Conservation (phyloP, 2,888 invertebrate genomes). For the Pollenia amentaria region DNA sequence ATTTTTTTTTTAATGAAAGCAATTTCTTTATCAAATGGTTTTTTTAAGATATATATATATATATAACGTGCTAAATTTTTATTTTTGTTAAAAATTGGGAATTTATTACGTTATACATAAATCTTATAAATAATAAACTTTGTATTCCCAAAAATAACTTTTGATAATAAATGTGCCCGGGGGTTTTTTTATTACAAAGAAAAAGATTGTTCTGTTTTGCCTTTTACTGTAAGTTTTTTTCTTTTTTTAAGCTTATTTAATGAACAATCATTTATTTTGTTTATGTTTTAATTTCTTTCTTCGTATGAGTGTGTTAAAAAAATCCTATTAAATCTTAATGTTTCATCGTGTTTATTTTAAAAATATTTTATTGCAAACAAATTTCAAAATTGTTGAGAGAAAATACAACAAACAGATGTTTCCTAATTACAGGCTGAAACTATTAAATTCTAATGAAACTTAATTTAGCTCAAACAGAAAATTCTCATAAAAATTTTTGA, state of each 20-base stretch:
- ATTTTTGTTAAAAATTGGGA: too few relatives aligned
- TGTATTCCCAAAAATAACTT: too few relatives aligned
- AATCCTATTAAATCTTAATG: background rate
- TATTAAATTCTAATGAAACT: too few relatives aligned
- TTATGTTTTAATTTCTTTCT: conserved; percentile 5
- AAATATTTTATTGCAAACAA: conserved; percentile 16
- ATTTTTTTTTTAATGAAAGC: too few relatives aligned
- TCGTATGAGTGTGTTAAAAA: background rate
- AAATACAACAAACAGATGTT: background rate
- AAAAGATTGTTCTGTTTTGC: too few relatives aligned
- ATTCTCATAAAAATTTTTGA: background rate
- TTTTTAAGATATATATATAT: too few relatives aligned
- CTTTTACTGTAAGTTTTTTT: background rate
- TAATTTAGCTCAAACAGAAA: background rate
- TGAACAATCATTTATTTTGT: background rate
- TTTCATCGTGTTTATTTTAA: background rate
- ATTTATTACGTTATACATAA: too few relatives aligned
- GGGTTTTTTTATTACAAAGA: too few relatives aligned
- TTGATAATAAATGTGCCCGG: too few relatives aligned
- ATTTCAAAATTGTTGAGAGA: background rate
- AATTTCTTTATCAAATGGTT: too few relatives aligned
- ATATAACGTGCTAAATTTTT: too few relatives aligned
- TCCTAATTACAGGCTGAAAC: background rate
- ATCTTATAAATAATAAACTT: too few relatives aligned
- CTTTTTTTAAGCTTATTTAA: background rate